These are phyloP conservation scores for Amphilophus citrinellus DNA, from an alignment of 2,113 vertebrate species.

Conservation along the genomic window DNA sequence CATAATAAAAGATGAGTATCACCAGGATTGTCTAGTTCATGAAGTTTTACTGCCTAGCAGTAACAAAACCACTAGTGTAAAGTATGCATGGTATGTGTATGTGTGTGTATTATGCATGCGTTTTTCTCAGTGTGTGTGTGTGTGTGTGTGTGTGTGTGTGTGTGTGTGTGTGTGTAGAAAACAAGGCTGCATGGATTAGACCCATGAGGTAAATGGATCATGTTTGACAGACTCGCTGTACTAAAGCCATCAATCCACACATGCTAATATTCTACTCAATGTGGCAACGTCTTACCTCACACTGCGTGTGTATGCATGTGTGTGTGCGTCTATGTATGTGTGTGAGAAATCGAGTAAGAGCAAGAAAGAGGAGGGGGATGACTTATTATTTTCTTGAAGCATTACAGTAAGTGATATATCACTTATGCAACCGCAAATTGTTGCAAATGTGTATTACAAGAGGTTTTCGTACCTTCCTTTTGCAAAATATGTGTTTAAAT, in stretches of 20 bases:
- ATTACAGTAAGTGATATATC: neutral
- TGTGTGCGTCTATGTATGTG: slow-evolving; percentile 21
- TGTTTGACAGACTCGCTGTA: slow-evolving; percentile 80
- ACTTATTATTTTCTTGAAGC: neutral
- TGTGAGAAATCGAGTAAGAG: neutral
- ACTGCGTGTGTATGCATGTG: slow-evolving; percentile 7
- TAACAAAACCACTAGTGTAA: slow-evolving; percentile 62
- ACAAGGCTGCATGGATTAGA: slow-evolving; percentile 66
- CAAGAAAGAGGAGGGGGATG: neutral
- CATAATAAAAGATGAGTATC: slow-evolving; percentile 54
- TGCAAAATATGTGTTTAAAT: slow-evolving; percentile 2
- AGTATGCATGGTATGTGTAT: slow-evolving; percentile 66
- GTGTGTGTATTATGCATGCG: slow-evolving; percentile 41
- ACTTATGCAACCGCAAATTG: neutral
- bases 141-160: slow-evolving; percentile 35
- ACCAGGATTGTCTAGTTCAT: slow-evolving; percentile 13
- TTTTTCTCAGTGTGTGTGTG: slow-evolving; percentile 12
- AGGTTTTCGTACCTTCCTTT: neutral
- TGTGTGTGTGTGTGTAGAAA: slow-evolving; percentile 43
- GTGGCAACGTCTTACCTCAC: slow-evolving; percentile 56
- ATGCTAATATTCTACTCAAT: slow-evolving; percentile 76
- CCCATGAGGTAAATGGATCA: slow-evolving; percentile 76
- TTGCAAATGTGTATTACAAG: neutral
- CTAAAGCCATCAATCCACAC: slow-evolving; percentile 81
- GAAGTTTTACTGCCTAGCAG: slow-evolving; percentile 31